Conservation (phyloP, 2,113 vertebrate species). For the Canis aureus region DNA sequence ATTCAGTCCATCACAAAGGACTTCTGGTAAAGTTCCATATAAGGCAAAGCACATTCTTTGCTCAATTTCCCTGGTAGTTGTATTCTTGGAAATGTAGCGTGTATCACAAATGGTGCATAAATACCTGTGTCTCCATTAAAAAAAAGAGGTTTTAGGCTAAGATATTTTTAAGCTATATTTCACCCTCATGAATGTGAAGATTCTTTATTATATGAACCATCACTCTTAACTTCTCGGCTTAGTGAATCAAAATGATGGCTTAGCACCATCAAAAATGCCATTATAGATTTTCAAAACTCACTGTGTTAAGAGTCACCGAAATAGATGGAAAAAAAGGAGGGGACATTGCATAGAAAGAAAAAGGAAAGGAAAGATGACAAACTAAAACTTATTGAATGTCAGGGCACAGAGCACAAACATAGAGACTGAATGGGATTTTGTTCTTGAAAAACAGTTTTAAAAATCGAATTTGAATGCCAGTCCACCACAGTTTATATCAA, state of each 20-base stretch:
- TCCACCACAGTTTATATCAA: background rate
- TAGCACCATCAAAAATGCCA: background rate
- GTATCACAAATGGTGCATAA: background rate
- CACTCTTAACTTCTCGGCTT: background rate
- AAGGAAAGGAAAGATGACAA: background rate
- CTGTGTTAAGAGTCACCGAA: background rate
- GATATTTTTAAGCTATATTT: constrained; percentile 36
- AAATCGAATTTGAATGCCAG: background rate
- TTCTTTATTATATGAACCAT: background rate
- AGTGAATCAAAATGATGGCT: background rate
- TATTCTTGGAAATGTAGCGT: constrained; percentile 5
- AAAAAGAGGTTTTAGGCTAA: background rate
- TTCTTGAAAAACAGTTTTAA: constrained; percentile 21
- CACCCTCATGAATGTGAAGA: background rate
- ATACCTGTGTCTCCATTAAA: background rate
- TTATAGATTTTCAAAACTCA: constrained; percentile 17
- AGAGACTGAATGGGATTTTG: constrained; percentile 28
- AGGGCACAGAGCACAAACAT: background rate
- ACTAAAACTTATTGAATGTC: background rate
- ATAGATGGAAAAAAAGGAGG: background rate
- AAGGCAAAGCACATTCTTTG: background rate
- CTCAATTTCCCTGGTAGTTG: background rate
- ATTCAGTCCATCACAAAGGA: background rate
- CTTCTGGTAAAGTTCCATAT: constrained; percentile 24
- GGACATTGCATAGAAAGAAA: background rate